Conservation (phyloP, 2,113 vertebrate species). For the Cyanoliseus patagonus region DNA sequence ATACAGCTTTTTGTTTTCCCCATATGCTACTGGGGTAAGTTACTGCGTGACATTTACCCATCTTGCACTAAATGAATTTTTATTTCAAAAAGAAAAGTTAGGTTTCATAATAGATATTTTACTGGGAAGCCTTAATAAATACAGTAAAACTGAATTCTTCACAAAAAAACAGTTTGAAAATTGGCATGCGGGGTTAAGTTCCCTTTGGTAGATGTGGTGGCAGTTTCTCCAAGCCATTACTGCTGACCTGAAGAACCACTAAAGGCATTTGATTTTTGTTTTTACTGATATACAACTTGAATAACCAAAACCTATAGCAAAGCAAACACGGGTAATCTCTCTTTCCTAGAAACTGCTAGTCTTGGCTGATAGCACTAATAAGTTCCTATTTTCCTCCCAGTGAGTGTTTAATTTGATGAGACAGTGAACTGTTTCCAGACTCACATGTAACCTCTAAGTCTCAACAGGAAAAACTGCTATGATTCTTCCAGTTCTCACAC, state of each 20-base stretch:
- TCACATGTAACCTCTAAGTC: background rate
- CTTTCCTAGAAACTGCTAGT: background rate
- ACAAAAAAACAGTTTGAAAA: background rate
- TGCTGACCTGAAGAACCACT: background rate
- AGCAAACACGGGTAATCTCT: background rate
- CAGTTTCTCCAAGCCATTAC: background rate
- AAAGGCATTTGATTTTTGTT: background rate
- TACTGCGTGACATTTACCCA: background rate
- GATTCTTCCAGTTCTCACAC: background rate
- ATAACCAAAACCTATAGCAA: background rate
- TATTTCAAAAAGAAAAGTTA: background rate
- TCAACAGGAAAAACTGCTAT: background rate
- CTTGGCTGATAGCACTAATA: background rate
- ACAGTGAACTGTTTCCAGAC: background rate
- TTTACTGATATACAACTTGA: background rate
- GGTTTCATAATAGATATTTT: background rate
- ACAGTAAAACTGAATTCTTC: background rate
- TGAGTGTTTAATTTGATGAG: background rate
- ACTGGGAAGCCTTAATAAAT: background rate
- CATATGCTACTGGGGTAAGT: background rate
- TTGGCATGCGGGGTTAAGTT: background rate
- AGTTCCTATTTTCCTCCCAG: background rate
- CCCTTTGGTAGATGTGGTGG: background rate
- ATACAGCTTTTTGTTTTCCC: background rate
- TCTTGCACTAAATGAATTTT: background rate